Evolutionary conservation across 2,797 vertebrate species (phyloP), one percentile per base, ranked within the genome.

Genomic region (Rhinophrynus dorsalis): DNA sequence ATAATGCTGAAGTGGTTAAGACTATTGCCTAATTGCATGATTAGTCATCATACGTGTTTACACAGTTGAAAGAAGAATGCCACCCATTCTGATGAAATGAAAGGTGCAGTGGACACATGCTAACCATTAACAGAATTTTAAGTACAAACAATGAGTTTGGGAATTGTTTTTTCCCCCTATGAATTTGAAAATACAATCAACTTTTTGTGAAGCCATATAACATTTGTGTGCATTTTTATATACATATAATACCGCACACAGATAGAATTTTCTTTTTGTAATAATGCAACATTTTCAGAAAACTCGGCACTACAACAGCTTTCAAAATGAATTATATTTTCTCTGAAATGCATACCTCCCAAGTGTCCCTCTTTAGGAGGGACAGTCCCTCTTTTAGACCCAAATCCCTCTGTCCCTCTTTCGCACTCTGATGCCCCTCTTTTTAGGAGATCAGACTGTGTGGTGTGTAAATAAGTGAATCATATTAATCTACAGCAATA

Each of bases 71-170:
- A 56, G 40, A 35, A 24, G 10, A 24, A 37, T 50, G 13, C 17
- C 13, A 48, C 42, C 59, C 24, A 54, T 50, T 52, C 8, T 23
- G 32, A 60, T 69, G 51, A 61, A 18, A 42, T 12, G 48, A 63
- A 24, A 40, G 23, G 44, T 64, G 50, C 51, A 57, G 33, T 44
- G 38, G n/a, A 45, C 15, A 61, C 32, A 32, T 50, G 32, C 10
- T 27, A 60, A 23, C 18, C 21, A 21, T 61, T 32, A 45, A 11
- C 20, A 27, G 26, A 8, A 40, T 68, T 17, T 23, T 37, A 13
- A 38, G 12, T 23, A 23, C 61, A 55, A 56, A 21, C 24, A 29
- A n/a, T 24, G 10, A 52, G 15, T 13, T 52, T 51, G 20, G 15
- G 33, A 6, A 33, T 27, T 60, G 48, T 15, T 32, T 54, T 37